These are phyloP conservation scores for Drosophila auraria DNA, from an alignment of 1,140 invertebrate species.

Conservation along the genomic window DNA sequence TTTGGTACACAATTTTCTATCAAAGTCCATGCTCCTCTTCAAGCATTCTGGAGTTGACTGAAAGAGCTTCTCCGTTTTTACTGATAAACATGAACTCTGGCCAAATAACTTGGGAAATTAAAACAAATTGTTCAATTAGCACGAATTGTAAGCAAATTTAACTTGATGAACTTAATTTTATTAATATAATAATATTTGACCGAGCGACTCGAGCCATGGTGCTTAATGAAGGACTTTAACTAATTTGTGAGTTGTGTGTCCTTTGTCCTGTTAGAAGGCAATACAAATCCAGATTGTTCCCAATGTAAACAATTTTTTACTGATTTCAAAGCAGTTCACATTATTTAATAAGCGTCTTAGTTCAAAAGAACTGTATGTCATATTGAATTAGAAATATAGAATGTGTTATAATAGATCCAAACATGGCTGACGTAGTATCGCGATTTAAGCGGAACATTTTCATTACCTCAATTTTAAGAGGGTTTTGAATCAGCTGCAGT, in stretches of 20 bases:
- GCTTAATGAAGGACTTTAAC: too few species aligned
- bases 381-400: constrained; percentile 37
- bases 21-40: background rate
- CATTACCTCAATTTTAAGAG: constrained; percentile 19
- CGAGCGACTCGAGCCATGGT: too few species aligned
- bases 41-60: background rate
- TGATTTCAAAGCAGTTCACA: background rate
- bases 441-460: constrained; percentile 12
- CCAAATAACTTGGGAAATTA: too few species aligned
- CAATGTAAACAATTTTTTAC: too few species aligned
- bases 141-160: too few species aligned
- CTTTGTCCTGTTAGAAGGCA: background rate
- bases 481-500: constrained; percentile 30
- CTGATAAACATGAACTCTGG: too few species aligned
- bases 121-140: too few species aligned
- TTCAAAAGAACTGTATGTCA: constrained; percentile 34
- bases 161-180: too few species aligned
- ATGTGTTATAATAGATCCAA: constrained; percentile 20
- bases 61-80: too few species aligned
- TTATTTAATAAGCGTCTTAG: background rate
- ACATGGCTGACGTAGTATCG: constrained; percentile 4
- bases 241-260: background rate
- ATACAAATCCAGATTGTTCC: too few species aligned
- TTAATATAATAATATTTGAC: too few species aligned
- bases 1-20: background rate